Conservation (phyloP, 2,888 invertebrate species). For the Heterodera filipjevi region DNA sequence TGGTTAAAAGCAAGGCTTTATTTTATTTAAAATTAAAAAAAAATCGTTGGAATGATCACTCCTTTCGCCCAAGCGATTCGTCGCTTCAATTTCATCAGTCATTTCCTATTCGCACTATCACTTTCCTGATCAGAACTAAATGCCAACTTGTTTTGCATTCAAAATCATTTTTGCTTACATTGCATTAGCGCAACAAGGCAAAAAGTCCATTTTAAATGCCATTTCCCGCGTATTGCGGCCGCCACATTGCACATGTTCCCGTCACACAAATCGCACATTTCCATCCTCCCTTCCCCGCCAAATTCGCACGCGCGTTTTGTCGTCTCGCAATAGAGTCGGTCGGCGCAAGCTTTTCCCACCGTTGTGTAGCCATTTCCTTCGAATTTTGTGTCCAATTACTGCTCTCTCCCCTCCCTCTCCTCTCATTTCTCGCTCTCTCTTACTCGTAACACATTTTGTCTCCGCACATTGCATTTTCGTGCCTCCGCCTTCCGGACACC, state of each 20-base stretch:
- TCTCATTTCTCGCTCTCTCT: background rate
- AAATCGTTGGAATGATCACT: no score
- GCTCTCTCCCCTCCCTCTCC: background rate
- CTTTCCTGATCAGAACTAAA: background rate
- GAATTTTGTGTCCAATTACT: no score
- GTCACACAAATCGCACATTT: constrained; percentile 5
- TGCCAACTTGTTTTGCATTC: background rate
- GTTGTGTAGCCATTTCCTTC: constrained; percentile 11
- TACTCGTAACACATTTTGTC: background rate
- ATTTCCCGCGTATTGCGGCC: background rate
- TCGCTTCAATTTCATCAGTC: no score
- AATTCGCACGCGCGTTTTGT: background rate
- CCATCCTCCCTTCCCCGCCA: background rate
- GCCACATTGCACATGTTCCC: constrained; percentile 9
- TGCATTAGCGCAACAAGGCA: background rate
- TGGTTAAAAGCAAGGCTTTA: no score
- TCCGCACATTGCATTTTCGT: constrained; percentile 11
- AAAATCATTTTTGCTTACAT: constrained; percentile 1
- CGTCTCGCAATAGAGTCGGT: constrained; percentile 3
- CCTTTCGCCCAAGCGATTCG: no score
- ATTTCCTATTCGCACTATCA: background rate
- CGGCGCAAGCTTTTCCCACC: background rate
- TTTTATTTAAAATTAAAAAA: no score
- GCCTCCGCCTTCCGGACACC: constrained; percentile 6
- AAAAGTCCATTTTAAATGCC: background rate